Evolutionary conservation across 2,797 vertebrate genomes (phyloP), one percentile per base, ranked within the genome.

Genomic region (Buphagus erythrorhynchus): DNA sequence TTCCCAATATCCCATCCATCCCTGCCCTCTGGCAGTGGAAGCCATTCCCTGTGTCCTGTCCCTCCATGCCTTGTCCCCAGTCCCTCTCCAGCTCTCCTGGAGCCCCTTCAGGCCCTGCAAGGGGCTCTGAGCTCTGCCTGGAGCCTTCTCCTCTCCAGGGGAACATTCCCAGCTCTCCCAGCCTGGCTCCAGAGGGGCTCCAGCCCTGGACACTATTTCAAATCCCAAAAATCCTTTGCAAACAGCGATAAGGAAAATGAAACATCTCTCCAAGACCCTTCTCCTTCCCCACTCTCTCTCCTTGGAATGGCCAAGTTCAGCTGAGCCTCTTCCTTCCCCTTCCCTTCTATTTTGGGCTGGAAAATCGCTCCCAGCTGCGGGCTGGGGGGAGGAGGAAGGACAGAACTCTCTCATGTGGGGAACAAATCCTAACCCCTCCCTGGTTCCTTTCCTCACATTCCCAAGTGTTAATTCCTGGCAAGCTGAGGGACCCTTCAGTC

Each of bases 301-400:
- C 59, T 73, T 6, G 4, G 40, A 58, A 16, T 36, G 31, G 28
- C 12, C 35, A 12, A 29, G 58, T 35, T 61, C 46, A 45, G 31
- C 38, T 63, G 20, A 83, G 58, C 49, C 49, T 35, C 55, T 68
- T 77, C 82, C 74, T 77, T 61, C 61, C 76, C 3, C 24, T 85
- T 78, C 42, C 46, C 52, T 95, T 71, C 93, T 78, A 76, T 95
- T 95, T 87, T 22, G 52, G 57, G 90, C 63, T 79, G 63, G 29
- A 52, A 88, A 96, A 96, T 85, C 61, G 6, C 31, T 85, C 35
- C 88, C 95, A 91, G 95, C 92, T 93, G 96, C 36, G 73, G 28
- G 35, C 29, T 38, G 65, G 65, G 63, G 48, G 33, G 29, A 71
- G 57, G 69, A 77, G 63, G 63, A 35, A 71, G 77, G 40, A 36